Evolutionary conservation across 2,888 invertebrate genomes (phyloP).

Genomic region (Blastobasis lacticolella): DNA sequence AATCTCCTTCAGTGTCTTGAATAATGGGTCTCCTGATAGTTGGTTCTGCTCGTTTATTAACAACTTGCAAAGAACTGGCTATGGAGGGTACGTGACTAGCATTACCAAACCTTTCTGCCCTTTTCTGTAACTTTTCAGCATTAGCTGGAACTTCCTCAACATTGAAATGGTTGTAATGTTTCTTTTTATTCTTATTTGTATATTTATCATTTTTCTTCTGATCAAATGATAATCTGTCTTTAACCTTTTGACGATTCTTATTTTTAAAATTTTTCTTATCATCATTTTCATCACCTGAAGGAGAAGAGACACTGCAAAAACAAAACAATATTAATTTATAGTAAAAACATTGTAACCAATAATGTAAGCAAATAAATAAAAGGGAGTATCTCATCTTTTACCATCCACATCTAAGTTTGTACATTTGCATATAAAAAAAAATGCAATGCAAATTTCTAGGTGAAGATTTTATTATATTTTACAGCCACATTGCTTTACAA

Average conservation of each 20-base stretch:
- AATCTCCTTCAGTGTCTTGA: conserved; percentile 79
- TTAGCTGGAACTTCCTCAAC: conserved; percentile 81
- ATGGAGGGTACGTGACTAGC: conserved; percentile 57
- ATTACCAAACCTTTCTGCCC: conserved; percentile 90
- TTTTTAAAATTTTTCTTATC: conserved; percentile 58
- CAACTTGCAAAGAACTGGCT: conserved; percentile 57
- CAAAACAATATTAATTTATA: not conserved
- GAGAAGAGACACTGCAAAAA: conserved; percentile 65
- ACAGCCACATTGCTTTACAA: no score
- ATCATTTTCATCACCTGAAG: conserved; percentile 69
- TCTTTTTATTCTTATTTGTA: conserved; percentile 70
- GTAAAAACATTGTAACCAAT: no score
- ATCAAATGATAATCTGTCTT: conserved; percentile 71
- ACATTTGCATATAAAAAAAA: no score
- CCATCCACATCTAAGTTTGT: no score
- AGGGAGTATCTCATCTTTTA: not conserved
- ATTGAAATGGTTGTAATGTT: conserved; percentile 78
- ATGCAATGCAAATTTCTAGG: no score
- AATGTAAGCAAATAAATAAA: no score
- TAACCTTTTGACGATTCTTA: conserved; percentile 68
- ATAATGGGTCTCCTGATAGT: conserved; percentile 47
- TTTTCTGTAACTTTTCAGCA: conserved; percentile 86
- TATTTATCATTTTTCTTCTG: conserved; percentile 58
- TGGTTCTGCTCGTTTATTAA: conserved; percentile 38
- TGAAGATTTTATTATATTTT: no score